phyloP scores from a whole-genome alignment of 2,797 vertebrate species.

The Buceros bicornis region DNA sequence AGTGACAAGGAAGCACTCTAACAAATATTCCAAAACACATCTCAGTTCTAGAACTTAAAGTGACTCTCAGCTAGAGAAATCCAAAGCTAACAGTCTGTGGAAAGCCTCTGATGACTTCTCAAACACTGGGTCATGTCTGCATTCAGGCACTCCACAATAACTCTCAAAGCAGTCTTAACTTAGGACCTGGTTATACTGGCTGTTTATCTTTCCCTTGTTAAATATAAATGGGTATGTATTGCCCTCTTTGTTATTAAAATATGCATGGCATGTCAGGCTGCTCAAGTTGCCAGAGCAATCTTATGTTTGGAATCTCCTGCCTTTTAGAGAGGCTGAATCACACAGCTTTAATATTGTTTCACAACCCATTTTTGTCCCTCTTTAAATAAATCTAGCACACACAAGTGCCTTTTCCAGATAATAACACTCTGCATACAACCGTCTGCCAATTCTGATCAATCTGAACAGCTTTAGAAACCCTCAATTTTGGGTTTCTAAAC shows the following conservation, averaged over 20 bases:
- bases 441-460: neutral
- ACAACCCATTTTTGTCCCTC: rapidly evolving
- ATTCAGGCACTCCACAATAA: neutral
- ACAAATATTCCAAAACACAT: neutral
- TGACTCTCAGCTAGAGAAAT: neutral
- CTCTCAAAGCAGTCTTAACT: neutral
- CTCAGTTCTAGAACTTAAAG: neutral
- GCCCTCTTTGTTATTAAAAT: conserved; percentile 42
- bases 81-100: neutral
- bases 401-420: neutral
- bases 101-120: neutral
- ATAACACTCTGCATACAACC: neutral
- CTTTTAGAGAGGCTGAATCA: conserved; percentile 9
- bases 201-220: conserved; percentile 22
- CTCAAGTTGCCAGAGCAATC: conserved; percentile 38
- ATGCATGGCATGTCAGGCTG: neutral
- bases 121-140: neutral
- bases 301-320: conserved; percentile 22
- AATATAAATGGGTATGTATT: neutral
- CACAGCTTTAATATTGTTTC: neutral
- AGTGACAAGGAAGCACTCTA: neutral
- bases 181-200: neutral
- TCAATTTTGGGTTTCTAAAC: neutral
- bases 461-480: neutral
- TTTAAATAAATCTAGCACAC: neutral